These are phyloP conservation scores for Drosophila fungiperda DNA, from an alignment of 2,888 invertebrate genomes.

Conservation along the genomic window DNA sequence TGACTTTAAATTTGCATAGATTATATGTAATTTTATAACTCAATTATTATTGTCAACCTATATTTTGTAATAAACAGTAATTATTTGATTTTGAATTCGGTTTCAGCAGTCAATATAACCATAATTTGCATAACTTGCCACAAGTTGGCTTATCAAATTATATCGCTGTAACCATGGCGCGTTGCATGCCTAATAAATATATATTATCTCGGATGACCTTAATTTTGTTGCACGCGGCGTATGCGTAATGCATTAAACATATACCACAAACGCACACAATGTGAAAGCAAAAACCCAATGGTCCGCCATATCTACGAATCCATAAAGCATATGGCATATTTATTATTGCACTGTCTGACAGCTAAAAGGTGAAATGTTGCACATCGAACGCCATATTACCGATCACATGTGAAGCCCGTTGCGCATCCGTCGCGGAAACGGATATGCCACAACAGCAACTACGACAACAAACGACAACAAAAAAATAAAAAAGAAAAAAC, in stretches of 20 bases:
- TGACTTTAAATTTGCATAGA: neutral
- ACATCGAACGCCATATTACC: slow-evolving; percentile 62
- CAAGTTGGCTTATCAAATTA: slow-evolving; percentile 37
- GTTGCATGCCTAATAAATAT: slow-evolving; percentile 52
- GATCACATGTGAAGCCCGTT: slow-evolving; percentile 59
- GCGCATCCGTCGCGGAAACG: slow-evolving; percentile 61
- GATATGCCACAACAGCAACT: slow-evolving; percentile 67
- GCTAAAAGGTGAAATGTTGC: slow-evolving; percentile 69
- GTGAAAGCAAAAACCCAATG: slow-evolving; percentile 11
- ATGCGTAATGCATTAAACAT: slow-evolving; percentile 42
- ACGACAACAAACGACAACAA: slow-evolving; percentile 24
- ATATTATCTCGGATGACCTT: slow-evolving; percentile 40
- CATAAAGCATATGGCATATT: slow-evolving; percentile 17
- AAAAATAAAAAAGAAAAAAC: slow-evolving; percentile 23
- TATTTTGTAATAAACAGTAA: neutral
- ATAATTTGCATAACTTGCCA: slow-evolving; percentile 29
- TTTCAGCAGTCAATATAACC: slow-evolving; percentile 16
- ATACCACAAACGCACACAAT: slow-evolving; percentile 6
- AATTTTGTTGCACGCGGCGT: slow-evolving; percentile 42
- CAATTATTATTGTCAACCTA: neutral
- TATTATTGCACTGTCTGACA: slow-evolving; percentile 58
- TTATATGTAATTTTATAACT: neutral
- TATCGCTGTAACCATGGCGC: slow-evolving; percentile 39
- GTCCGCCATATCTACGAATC: slow-evolving; percentile 2
- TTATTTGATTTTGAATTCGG: slow-evolving; percentile 5